These are phyloP conservation scores for Chromoteleia sp. DNA, from an alignment of 2,888 invertebrate species.

Conservation along the genomic window DNA sequence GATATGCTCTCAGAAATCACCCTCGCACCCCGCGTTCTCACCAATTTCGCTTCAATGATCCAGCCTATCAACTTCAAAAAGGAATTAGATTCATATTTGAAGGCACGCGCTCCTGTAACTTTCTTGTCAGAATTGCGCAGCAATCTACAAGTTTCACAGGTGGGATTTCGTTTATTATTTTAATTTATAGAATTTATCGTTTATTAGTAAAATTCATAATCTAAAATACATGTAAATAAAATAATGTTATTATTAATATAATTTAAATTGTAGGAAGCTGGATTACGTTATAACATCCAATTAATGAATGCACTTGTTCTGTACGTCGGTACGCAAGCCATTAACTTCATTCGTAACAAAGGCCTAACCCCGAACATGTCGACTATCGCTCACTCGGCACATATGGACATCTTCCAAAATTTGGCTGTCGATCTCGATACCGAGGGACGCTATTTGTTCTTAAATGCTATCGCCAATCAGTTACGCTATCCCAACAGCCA, in stretches of 20 bases:
- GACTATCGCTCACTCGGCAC: conserved; percentile 99
- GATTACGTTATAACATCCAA: conserved; percentile 96
- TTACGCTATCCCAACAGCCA: conserved; percentile 99
- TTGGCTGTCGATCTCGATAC: conserved; percentile 98
- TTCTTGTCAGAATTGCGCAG: conserved; percentile 96
- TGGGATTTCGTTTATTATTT: conserved; percentile 19
- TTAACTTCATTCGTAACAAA: conserved; percentile 95
- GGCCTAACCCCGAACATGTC: conserved; percentile 97
- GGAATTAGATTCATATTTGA: conserved; percentile 98
- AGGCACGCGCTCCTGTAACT: conserved; percentile 96
- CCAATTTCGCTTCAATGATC: conserved; percentile 94
- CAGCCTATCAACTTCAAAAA: conserved; percentile 96
- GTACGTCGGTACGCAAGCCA: conserved; percentile 99
- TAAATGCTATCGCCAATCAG: conserved; percentile 99
- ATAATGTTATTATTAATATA: too few relatives aligned
- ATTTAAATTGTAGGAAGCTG: conserved; percentile 89
- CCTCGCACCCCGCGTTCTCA: conserved; percentile 94
- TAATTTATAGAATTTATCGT: too few relatives aligned
- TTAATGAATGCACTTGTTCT: conserved; percentile 98
- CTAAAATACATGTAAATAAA: too few relatives aligned
- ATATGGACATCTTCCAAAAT: conserved; percentile 99
- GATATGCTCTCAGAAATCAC: conserved; percentile 96
- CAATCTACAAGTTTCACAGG: conserved; percentile 94
- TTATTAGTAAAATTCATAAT: too few relatives aligned
- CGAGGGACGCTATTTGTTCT: conserved; percentile 98